Conservation (phyloP, 2,113 vertebrate species). For the Helogale parvula region DNA sequence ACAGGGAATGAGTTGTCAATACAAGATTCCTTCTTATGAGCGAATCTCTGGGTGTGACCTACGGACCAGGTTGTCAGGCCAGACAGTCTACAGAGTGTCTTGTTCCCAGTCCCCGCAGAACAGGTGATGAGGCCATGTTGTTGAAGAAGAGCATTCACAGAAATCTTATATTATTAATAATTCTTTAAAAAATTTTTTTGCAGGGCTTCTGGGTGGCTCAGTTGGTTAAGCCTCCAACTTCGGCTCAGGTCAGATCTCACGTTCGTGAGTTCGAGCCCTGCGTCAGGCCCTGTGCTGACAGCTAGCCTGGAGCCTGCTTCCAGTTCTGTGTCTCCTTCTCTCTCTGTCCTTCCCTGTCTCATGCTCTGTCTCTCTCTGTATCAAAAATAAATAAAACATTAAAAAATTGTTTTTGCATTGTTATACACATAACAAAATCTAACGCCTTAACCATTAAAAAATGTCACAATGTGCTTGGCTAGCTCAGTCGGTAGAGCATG, state of each 20-base stretch:
- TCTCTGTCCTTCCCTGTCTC: no score
- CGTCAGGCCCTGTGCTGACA: no score
- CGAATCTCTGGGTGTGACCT: not conserved
- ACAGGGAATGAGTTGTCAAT: not conserved
- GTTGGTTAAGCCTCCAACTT: no score
- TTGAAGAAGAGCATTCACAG: not conserved
- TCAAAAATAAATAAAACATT: no score
- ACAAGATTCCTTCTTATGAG: not conserved
- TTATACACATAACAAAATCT: not conserved
- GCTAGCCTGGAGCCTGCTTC: no score
- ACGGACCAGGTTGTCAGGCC: not conserved
- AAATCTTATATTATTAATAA: not conserved
- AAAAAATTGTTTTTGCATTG: not conserved
- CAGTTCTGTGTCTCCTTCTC: no score
- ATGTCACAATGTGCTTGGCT: slow-evolving; percentile 62
- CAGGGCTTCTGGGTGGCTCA: not conserved
- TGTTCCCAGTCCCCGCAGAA: not conserved
- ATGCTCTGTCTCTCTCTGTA: no score
- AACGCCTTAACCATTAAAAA: not conserved
- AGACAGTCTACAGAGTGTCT: not conserved
- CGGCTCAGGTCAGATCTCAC: no score
- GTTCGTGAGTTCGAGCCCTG: no score
- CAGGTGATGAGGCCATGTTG: not conserved
- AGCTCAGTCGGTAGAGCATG: slow-evolving; percentile 84
- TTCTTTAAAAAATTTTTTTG: not conserved